These are phyloP conservation scores for Hyla sarda DNA, from an alignment of 2,113 vertebrate genomes.

Conservation along the genomic window DNA sequence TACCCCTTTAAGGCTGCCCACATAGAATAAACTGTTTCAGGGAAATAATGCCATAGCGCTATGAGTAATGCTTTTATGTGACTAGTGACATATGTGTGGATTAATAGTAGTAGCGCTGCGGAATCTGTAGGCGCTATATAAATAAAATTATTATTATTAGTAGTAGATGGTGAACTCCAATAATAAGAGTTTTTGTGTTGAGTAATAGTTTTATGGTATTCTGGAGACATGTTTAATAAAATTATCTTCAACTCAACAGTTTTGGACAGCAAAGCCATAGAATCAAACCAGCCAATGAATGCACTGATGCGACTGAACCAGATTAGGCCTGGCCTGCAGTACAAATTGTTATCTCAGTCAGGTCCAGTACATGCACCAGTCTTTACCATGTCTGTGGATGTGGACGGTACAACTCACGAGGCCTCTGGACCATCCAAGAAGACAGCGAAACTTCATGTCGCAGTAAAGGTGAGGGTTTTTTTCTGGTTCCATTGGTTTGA, in stretches of 20 bases:
- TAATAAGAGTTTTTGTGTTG: no score
- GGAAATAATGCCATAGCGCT: neutral
- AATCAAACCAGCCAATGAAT: conserved; percentile 94
- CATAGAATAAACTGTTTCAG: no score
- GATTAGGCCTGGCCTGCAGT: conserved; percentile 97
- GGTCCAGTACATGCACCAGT: conserved; percentile 97
- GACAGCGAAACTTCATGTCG: conserved; percentile 97
- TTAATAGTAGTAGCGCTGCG: neutral
- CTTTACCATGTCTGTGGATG: conserved; percentile 98
- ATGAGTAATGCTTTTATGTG: neutral
- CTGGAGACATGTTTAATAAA: neutral
- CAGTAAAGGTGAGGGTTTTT: conserved; percentile 96
- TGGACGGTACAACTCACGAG: conserved; percentile 93
- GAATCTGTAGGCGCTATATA: no score
- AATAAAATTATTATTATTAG: no score
- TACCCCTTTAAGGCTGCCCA: no score
- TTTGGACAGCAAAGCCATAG: conserved; percentile 98
- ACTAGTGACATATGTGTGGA: neutral
- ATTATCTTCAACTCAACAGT: conserved; percentile 74
- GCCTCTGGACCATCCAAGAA: conserved; percentile 98
- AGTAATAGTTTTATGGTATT: neutral
- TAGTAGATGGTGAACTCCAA: neutral
- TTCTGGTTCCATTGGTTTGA: no score
- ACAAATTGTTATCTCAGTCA: conserved; percentile 97
- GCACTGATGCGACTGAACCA: conserved; percentile 98